Evolutionary conservation across 2,888 invertebrate species (phyloP).

Genomic region (Andrena camellia): DNA sequence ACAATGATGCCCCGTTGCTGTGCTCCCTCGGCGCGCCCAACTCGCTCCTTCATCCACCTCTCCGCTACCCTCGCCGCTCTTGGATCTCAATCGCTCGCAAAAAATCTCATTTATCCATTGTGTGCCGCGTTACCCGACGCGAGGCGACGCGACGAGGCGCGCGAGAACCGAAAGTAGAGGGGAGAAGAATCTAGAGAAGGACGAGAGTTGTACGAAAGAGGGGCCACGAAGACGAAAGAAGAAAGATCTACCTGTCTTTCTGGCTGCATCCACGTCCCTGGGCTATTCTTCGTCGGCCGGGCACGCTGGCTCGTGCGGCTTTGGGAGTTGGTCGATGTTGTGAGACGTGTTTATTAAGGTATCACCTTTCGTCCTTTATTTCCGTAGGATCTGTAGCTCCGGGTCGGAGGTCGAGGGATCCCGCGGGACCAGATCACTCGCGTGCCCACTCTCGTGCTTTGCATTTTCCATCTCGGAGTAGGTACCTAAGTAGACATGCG

Average conservation of each 20-base stretch:
- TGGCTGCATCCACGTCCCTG: background rate
- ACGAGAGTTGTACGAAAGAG: slow-evolving; percentile 12
- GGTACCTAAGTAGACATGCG: no score
- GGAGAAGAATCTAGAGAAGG: slow-evolving; percentile 31
- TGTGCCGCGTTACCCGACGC: slow-evolving; percentile 75
- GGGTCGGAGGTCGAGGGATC: slow-evolving; percentile 45
- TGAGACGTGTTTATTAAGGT: slow-evolving; percentile 79
- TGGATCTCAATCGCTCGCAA: slow-evolving; percentile 83
- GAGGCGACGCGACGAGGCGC: slow-evolving; percentile 21
- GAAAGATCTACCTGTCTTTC: slow-evolving; percentile 46
- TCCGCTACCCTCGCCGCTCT: slow-evolving; percentile 67
- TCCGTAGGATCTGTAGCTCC: slow-evolving; percentile 39
- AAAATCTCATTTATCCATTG: slow-evolving; percentile 85
- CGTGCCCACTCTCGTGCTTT: slow-evolving; percentile 19
- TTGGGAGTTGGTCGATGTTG: slow-evolving; percentile 70
- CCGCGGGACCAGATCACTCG: slow-evolving; percentile 39
- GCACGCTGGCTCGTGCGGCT: slow-evolving; percentile 78
- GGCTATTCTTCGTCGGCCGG: slow-evolving; percentile 47
- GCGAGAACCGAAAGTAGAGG: slow-evolving; percentile 37
- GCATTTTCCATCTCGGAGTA: no score
- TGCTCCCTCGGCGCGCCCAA: slow-evolving; percentile 54
- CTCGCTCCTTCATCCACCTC: slow-evolving; percentile 52
- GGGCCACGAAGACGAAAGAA: slow-evolving; percentile 24
- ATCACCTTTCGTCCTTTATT: slow-evolving; percentile 45
- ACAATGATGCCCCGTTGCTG: slow-evolving; percentile 78